Conservation (phyloP, 1,140 invertebrate species). For the Tenebrio molitor region DNA sequence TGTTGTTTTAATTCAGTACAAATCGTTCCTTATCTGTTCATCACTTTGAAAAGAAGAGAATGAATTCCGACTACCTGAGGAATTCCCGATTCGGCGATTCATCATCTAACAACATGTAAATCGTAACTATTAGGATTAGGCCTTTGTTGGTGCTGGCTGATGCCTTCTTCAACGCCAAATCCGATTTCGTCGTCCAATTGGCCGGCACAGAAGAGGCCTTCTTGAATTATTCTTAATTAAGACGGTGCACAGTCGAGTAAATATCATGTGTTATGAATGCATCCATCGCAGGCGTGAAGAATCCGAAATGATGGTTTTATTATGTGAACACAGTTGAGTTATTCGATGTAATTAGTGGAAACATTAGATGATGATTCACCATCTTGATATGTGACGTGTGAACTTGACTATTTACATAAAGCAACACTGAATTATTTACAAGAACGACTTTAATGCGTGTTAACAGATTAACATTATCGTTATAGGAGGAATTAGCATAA, state of each 20-base stretch:
- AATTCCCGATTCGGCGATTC: conserved; percentile 19
- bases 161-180: too few relatives aligned
- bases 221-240: conserved; percentile 6
- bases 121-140: too few relatives aligned
- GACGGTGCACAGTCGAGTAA: conserved; percentile 18
- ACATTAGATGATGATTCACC: conserved; percentile 32
- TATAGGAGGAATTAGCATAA: conserved; percentile 16
- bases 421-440: conserved; percentile 39
- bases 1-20: conserved; percentile 32
- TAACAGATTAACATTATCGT: conserved; percentile 38
- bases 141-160: too few relatives aligned
- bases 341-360: conserved; percentile 27
- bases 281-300: conserved; percentile 38
- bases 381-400: conserved; percentile 40
- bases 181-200: too few relatives aligned
- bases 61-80: conserved; percentile 25
- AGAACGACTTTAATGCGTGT: conserved; percentile 26
- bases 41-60: conserved; percentile 4
- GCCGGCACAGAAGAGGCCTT: too few relatives aligned
- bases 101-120: too few relatives aligned
- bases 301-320: conserved; percentile 35
- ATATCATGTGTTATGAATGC: conserved; percentile 24
- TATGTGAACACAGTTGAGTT: conserved; percentile 6
- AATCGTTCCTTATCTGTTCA: conserved; percentile 31
- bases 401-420: conserved; percentile 38